These are phyloP conservation scores for Leptopilina boulardi DNA, from an alignment of 1,140 invertebrate genomes.

Conservation along the genomic window DNA sequence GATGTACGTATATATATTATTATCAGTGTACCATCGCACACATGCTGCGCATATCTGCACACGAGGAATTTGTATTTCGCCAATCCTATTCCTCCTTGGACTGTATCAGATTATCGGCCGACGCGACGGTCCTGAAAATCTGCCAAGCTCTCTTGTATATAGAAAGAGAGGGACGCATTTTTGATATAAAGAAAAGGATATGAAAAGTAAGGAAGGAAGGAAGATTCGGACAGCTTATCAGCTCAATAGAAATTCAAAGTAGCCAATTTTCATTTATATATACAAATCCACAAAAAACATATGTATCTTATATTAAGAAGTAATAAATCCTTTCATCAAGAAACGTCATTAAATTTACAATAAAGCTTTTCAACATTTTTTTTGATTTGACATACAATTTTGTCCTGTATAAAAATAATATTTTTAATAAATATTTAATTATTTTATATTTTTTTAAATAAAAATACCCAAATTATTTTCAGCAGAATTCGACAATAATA, in stretches of 20 bases:
- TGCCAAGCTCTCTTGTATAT: neutral
- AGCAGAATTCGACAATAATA: neutral
- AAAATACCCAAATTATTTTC: too few relatives aligned
- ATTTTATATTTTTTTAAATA: neutral
- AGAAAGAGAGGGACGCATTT: neutral
- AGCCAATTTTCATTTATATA: slow-evolving; percentile 7
- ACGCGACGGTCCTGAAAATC: neutral
- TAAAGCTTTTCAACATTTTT: too few relatives aligned
- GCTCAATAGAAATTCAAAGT: slow-evolving; percentile 24
- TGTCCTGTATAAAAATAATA: too few relatives aligned
- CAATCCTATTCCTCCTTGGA: slow-evolving; percentile 10
- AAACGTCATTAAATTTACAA: neutral
- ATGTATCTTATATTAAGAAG: too few relatives aligned
- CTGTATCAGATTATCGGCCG: neutral
- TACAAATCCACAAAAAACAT: neutral
- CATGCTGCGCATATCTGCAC: slow-evolving; percentile 28
- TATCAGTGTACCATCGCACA: slow-evolving; percentile 27
- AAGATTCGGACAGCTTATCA: slow-evolving; percentile 1
- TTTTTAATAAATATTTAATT: too few relatives aligned
- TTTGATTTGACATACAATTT: too few relatives aligned
- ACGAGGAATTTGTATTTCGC: slow-evolving; percentile 22
- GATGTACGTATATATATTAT: slow-evolving; percentile 1
- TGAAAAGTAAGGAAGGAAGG: neutral
- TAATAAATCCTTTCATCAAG: too few relatives aligned
- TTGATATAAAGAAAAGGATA: neutral